These are phyloP conservation scores for Gasterosteus aculeatus DNA, from an alignment of 2,113 vertebrate species.

Conservation along the genomic window DNA sequence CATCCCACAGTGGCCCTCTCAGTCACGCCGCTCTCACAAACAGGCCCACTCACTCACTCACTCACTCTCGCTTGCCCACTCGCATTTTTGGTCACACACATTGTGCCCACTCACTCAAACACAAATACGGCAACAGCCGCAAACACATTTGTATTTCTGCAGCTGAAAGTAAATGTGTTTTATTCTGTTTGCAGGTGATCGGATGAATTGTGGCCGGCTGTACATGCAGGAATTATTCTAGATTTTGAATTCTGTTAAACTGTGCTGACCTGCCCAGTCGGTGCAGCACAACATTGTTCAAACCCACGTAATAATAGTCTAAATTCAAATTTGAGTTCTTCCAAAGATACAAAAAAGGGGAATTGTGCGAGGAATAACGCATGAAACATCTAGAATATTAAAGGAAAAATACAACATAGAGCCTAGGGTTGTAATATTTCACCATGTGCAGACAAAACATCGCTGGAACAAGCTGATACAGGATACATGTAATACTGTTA, in stretches of 20 bases:
- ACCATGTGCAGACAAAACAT: background rate
- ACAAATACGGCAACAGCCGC: background rate
- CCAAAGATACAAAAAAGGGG: background rate
- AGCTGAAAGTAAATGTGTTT: slow-evolving; percentile 18
- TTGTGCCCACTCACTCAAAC: slow-evolving; percentile 34
- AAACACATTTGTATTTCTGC: slow-evolving; percentile 6
- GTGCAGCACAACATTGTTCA: background rate
- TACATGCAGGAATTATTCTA: background rate
- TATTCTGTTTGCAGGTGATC: background rate
- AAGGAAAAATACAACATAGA: background rate
- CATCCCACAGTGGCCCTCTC: slow-evolving; percentile 68
- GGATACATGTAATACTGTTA: background rate
- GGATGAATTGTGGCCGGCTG: background rate
- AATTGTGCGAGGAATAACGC: background rate
- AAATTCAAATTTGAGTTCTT: background rate
- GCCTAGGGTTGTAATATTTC: background rate
- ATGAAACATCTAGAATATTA: background rate
- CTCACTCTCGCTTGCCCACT: slow-evolving; percentile 54
- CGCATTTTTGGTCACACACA: slow-evolving; percentile 59
- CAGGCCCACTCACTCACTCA: slow-evolving; percentile 41
- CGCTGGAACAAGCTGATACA: background rate
- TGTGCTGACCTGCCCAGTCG: background rate
- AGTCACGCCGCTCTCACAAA: slow-evolving; percentile 53
- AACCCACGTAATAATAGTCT: background rate
- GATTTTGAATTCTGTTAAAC: background rate